phyloP scores from a whole-genome alignment of 2,113 vertebrate species.

The Falco punctatus region DNA sequence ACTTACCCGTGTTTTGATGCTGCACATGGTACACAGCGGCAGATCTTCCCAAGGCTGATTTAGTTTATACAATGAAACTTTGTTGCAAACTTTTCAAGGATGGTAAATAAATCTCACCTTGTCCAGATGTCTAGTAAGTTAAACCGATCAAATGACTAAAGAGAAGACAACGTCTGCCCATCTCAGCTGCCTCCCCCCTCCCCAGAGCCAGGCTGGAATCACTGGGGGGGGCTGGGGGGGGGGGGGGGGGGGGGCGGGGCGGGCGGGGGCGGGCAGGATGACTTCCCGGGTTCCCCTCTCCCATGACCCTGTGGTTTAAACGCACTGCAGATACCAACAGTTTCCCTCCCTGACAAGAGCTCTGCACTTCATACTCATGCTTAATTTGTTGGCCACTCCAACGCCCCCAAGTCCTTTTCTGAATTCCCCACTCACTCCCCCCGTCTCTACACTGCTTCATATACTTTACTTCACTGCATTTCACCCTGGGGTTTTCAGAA shows the following conservation, averaged over 20 bases:
- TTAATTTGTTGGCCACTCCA: neutral
- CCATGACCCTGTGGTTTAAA: neutral
- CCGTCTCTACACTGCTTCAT: neutral
- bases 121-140: too few relatives aligned
- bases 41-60: neutral
- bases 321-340: neutral
- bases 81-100: neutral
- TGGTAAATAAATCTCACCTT: neutral
- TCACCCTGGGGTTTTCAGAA: neutral
- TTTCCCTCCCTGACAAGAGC: neutral
- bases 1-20: neutral
- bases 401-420: neutral
- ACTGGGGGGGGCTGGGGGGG: neutral
- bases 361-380: neutral
- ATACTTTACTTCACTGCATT: accelerated
- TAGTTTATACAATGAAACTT: neutral
- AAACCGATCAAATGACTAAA: accelerated
- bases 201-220: neutral
- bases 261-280: neutral
- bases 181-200: accelerated
- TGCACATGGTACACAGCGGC: neutral
- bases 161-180: neutral
- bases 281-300: accelerated
- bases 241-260: neutral
- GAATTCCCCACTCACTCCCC: neutral